Evolutionary conservation across 2,113 vertebrate genomes (phyloP).

Genomic region (Galemys pyrenaicus): DNA sequence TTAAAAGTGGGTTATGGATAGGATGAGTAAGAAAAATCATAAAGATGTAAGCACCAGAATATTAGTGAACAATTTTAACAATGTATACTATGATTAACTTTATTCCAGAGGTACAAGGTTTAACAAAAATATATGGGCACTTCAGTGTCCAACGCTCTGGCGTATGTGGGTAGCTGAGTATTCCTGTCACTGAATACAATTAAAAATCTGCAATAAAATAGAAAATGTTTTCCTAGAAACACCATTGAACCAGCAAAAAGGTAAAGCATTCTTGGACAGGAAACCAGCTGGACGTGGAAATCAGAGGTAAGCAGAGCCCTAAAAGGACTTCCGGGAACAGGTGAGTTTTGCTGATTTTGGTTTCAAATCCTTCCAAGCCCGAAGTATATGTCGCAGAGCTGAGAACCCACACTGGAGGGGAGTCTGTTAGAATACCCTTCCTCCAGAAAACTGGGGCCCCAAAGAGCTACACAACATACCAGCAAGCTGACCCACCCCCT

Average conservation of each 20-base stretch:
- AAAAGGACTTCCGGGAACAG: background rate
- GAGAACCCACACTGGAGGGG: background rate
- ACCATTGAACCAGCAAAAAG: background rate
- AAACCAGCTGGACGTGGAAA: background rate
- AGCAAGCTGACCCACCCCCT: background rate
- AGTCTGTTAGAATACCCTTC: background rate
- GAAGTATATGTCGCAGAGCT: background rate
- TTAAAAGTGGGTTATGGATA: background rate
- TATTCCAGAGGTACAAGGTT: background rate
- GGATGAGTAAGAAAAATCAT: background rate
- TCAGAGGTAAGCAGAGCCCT: background rate
- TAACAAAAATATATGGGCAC: background rate
- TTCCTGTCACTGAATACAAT: background rate
- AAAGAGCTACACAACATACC: background rate
- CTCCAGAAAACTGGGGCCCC: background rate
- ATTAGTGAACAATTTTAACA: background rate
- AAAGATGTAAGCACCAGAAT: constrained; percentile 7
- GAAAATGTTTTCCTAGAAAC: background rate
- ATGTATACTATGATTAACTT: background rate
- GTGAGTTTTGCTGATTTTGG: background rate
- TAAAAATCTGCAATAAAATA: background rate
- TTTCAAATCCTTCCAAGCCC: background rate
- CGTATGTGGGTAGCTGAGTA: background rate
- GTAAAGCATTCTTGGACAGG: background rate
- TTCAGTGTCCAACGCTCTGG: background rate